phyloP scores from a whole-genome alignment of 2,888 invertebrate species.

The Synergus umbraculus region DNA sequence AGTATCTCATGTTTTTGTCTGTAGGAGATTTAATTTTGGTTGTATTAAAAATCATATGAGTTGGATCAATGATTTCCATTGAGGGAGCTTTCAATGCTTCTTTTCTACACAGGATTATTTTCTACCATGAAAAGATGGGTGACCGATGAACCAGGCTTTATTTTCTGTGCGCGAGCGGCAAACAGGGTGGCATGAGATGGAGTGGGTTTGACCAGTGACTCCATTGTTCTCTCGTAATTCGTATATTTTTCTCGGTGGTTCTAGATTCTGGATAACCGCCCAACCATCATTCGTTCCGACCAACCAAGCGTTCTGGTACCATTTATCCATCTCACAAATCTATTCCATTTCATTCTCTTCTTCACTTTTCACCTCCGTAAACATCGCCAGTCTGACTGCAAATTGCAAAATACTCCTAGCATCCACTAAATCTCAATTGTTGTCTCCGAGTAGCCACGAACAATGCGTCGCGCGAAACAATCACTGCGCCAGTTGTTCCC shows the following conservation, averaged over 20 bases:
- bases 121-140: constrained; percentile 18
- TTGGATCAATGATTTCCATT: constrained; percentile 2
- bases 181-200: constrained; percentile 36
- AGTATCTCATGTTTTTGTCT: too few relatives aligned
- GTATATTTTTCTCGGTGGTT: constrained; percentile 48
- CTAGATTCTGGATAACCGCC: constrained; percentile 37
- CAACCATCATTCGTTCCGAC: constrained; percentile 36
- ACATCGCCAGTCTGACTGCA: background rate
- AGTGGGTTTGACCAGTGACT: constrained; percentile 44
- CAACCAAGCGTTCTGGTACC: constrained; percentile 18
- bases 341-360: constrained; percentile 31
- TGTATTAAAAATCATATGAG: background rate
- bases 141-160: constrained; percentile 43
- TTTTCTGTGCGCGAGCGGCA: background rate
- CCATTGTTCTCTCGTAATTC: constrained; percentile 52
- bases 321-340: constrained; percentile 44
- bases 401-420: constrained; percentile 26
- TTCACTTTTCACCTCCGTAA: background rate
- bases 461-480: constrained; percentile 7
- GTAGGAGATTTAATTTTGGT: background rate
- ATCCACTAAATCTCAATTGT: constrained; percentile 32
- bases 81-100: background rate
- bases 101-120: constrained; percentile 20
- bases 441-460: background rate
- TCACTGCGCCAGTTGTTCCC: background rate